Conservation (phyloP, 2,888 invertebrate genomes). For the Axea sp. region DNA sequence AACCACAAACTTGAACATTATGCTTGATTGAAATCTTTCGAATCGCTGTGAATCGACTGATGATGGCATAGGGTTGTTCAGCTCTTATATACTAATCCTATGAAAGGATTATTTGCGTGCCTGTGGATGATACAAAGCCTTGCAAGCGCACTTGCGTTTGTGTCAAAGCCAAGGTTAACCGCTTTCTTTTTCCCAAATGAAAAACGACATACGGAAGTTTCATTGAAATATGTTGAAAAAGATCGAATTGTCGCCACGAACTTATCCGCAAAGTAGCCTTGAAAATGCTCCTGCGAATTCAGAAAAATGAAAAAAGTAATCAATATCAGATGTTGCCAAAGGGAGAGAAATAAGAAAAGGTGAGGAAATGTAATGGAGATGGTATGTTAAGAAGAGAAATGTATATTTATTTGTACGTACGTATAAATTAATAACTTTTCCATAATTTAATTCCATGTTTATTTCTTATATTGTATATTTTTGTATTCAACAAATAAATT, state of each 20-base stretch:
- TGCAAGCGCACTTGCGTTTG: slow-evolving; percentile 14
- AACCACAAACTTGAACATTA: slow-evolving; percentile 84
- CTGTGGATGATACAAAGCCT: slow-evolving; percentile 29
- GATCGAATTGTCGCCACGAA: slow-evolving; percentile 10
- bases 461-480: no score
- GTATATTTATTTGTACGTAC: no score
- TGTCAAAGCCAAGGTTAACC: slow-evolving; percentile 52
- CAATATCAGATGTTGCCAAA: slow-evolving; percentile 15
- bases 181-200: slow-evolving; percentile 39
- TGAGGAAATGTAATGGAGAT: no score
- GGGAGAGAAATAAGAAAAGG: no score
- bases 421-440: no score
- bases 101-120: slow-evolving; percentile 12
- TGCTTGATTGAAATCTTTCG: slow-evolving; percentile 70
- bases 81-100: slow-evolving; percentile 56
- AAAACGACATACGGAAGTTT: slow-evolving; percentile 50
- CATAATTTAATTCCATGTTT: no score
- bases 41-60: slow-evolving; percentile 61
- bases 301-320: slow-evolving; percentile 1
- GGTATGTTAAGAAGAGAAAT: no score
- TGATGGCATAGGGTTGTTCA: slow-evolving; percentile 14
- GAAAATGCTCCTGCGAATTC: background rate
- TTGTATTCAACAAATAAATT: no score
- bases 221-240: slow-evolving; percentile 9
- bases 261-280: slow-evolving; percentile 24